Base-by-base conservation (phyloP, 2,888 invertebrate genomes). In the Hanleya hanleyi region DNA sequence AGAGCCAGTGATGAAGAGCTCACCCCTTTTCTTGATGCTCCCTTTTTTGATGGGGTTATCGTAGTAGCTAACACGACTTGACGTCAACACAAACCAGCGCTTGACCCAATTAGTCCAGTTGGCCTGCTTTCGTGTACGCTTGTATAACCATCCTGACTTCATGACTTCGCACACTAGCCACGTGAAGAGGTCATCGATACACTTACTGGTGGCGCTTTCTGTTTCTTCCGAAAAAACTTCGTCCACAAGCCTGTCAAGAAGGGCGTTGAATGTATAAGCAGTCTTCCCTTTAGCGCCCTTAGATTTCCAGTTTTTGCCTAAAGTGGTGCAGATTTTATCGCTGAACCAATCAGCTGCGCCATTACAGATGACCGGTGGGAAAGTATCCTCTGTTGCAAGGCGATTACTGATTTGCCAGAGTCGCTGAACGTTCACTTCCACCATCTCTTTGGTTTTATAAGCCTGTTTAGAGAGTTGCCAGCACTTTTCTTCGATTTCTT, bases 31-130 rank as follows among this genome's bases (percentile, higher is more conserved):
- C 37, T 70, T 22, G 35, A 18, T 26, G n/a, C 51, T 68, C 9
- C 38, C 73, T 29, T 70, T 61, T 7, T 15, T 2, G 2, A 29
- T 1, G 18, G 57, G 29, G 22, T 7, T 7, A 22, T 47, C 47
- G 66, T 70, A 79, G 61, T 74, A 77, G n/a, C 32, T 15, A 12
- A 77, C 57, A 26, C 73, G 61, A 0, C 70, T 69, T 18, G 80
- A 77, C 1, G 68, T 67, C 51, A 81, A 64, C 9, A 75, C 70
- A 50, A 75, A 74, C 75, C 77, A 78, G 35, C 77, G 69, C 36
- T 74, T 75, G 12, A 66, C 35, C 79, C 79, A 79, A 15, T 68
- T 71, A 0, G 81, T 75, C 81, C 81, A 81, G 64, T 81, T 81
- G n/a, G 76, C 73, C 33, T 74, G 71, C 32, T 78, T 75, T 41